These are phyloP conservation scores for Meleagris gallopavo DNA, from an alignment of 2,113 vertebrate genomes.

Conservation along the genomic window DNA sequence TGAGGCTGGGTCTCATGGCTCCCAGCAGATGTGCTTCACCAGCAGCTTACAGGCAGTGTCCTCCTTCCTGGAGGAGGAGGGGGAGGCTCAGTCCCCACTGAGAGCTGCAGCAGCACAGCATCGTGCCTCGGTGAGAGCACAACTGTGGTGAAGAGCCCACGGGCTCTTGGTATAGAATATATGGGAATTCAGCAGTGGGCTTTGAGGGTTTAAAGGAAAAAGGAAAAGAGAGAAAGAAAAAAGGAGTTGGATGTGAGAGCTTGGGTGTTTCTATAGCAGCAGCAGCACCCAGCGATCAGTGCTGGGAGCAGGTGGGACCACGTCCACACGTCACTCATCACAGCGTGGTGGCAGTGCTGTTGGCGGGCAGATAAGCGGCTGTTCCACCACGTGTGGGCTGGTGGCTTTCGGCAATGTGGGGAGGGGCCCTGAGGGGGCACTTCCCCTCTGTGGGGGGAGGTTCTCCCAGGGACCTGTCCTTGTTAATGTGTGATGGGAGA, in stretches of 20 bases:
- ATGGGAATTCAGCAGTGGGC: neutral
- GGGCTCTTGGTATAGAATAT: neutral
- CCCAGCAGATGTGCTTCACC: neutral
- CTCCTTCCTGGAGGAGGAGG: neutral
- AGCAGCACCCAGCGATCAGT: neutral
- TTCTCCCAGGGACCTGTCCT: neutral
- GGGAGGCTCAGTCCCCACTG: neutral
- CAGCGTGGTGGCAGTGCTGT: conserved; percentile 54
- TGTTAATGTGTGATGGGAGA: neutral
- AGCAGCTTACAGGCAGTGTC: neutral
- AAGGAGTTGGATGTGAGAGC: conserved; percentile 39
- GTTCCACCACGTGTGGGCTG: neutral
- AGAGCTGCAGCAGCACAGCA: neutral
- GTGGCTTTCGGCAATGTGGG: neutral
- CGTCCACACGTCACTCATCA: conserved; percentile 20
- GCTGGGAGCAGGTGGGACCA: conserved; percentile 32
- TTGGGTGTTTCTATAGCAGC: conserved; percentile 68
- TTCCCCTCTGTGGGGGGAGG: neutral
- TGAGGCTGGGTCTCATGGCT: neutral
- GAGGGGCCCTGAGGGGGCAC: neutral
- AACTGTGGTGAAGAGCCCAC: accelerated
- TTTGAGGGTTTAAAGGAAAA: neutral
- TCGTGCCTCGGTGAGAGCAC: accelerated
- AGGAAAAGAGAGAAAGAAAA: neutral
- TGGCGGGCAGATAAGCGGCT: conserved; percentile 38